Conservation (phyloP, 2,797 vertebrate species). For the Peromyscus melanophrys region DNA sequence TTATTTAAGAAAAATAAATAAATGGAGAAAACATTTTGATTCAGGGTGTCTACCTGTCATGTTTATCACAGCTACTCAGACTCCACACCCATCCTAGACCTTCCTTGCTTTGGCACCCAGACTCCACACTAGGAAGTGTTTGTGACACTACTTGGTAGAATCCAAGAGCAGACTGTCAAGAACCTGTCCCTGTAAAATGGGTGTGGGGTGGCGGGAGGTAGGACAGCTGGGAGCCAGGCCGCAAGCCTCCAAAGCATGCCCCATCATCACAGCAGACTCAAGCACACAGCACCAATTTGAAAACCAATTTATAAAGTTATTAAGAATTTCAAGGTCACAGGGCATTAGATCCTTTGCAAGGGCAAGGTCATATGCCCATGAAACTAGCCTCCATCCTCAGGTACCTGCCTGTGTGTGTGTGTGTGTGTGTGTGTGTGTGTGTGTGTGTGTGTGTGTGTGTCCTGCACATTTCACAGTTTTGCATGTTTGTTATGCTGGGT, state of each 20-base stretch:
- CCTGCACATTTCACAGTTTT: background rate
- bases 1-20: background rate
- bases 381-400: background rate
- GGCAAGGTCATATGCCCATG: background rate
- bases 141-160: background rate
- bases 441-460: background rate
- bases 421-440: background rate
- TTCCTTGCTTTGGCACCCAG: background rate
- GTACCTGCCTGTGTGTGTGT: background rate
- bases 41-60: background rate
- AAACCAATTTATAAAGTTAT: constrained; percentile 4
- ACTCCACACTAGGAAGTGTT: background rate
- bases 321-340: background rate
- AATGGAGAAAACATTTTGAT: background rate
- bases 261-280: background rate
- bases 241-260: background rate
- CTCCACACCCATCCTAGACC: background rate
- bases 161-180: background rate
- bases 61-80: background rate
- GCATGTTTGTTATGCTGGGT: background rate
- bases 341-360: background rate
- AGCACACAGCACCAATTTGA: constrained; percentile 12
- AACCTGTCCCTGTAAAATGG: background rate
- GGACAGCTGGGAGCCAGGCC: background rate
- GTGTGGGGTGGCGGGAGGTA: rapidly evolving